Percentiles rank a stretch among this genome's conserved stretches.
These are phyloP conservation scores for Microtus oregoni DNA, from an alignment of 2,113 vertebrate genomes.

Conservation along the genomic window DNA sequence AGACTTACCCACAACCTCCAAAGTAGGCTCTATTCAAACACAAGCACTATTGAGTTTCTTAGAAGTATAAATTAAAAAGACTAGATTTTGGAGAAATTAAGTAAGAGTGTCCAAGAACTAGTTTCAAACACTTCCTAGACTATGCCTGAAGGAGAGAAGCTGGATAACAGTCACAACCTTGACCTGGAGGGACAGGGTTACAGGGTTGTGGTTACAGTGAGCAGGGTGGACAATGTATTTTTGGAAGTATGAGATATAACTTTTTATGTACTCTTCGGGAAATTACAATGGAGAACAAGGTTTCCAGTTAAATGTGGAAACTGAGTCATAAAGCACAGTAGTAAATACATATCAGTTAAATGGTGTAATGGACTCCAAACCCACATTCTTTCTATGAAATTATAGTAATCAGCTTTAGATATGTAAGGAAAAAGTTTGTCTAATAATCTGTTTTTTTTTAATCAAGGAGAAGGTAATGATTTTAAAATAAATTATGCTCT, in stretches of 20 bases:
- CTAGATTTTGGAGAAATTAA: not conserved
- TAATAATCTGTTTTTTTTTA: not conserved
- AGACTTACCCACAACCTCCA: not conserved
- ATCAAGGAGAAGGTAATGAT: not conserved
- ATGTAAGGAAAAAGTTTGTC: not conserved
- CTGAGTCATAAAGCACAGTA: not conserved
- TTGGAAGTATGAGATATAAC: not conserved
- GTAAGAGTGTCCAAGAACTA: not conserved
- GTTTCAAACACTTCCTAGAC: not conserved
- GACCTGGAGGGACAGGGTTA: not conserved
- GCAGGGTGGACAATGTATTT: not conserved
- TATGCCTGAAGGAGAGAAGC: not conserved
- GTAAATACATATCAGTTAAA: not conserved
- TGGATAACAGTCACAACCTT: not conserved
- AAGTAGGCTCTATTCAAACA: not conserved
- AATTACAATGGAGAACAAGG: not conserved
- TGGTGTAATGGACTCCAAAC: not conserved
- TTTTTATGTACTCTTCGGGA: not conserved
- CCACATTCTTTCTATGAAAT: not conserved
- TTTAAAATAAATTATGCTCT: not conserved
- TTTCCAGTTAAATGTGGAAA: not conserved
- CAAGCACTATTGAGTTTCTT: not conserved
- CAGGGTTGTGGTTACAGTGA: not conserved
- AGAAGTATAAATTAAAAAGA: not conserved
- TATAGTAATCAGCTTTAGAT: not conserved